phyloP scores from a whole-genome alignment of 1,140 invertebrate genomes.

The Leptopilina boulardi region DNA sequence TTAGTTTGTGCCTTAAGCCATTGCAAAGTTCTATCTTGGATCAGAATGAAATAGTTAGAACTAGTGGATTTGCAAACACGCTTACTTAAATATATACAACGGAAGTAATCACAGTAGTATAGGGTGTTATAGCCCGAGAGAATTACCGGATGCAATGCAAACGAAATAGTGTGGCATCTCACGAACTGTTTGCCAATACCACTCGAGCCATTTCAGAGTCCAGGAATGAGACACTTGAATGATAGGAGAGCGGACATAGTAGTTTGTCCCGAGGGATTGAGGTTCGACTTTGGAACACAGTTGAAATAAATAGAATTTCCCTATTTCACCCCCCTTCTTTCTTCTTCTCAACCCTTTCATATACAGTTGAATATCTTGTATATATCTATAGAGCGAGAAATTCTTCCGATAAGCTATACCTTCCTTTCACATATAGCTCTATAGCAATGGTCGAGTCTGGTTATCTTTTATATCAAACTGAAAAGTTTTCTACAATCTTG shows the following conservation, averaged over 20 bases:
- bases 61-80: constrained; percentile 29
- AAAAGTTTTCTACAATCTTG: constrained; percentile 21
- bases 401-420: constrained; percentile 12
- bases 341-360: not conserved
- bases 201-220: constrained; percentile 31
- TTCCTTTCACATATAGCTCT: not conserved
- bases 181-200: constrained; percentile 32
- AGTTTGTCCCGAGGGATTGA: constrained; percentile 26
- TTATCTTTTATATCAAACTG: constrained; percentile 25
- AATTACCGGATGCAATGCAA: constrained; percentile 32
- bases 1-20: not conserved
- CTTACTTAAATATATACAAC: constrained; percentile 34
- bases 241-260: constrained; percentile 28
- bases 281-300: constrained; percentile 29
- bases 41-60: constrained; percentile 31
- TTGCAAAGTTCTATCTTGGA: constrained; percentile 12
- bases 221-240: constrained; percentile 33
- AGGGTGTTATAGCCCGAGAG: constrained; percentile 32
- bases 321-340: no score
- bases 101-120: constrained; percentile 31
- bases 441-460: not conserved
- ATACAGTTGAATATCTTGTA: not conserved
- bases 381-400: not conserved
- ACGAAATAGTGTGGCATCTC: constrained; percentile 32
- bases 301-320: constrained; percentile 33